phyloP scores from a whole-genome alignment of 2,113 vertebrate genomes.

The Sialia sialis region DNA sequence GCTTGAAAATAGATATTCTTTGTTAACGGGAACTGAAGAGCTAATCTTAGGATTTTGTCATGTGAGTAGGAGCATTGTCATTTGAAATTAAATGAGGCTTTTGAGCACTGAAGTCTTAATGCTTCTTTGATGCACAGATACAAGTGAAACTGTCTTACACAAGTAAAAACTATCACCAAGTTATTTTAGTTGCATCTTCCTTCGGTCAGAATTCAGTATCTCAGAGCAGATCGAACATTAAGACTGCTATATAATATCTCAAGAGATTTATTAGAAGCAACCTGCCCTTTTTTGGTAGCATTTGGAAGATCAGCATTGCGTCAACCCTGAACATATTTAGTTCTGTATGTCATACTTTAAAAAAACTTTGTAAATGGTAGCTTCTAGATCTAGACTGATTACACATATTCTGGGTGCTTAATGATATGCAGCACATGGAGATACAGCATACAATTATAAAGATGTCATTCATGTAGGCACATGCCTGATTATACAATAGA shows the following conservation, averaged over 20 bases:
- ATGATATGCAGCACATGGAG: background rate
- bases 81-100: constrained; percentile 46
- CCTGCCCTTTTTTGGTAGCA: constrained; percentile 34
- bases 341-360: background rate
- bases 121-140: background rate
- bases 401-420: constrained; percentile 4
- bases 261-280: constrained; percentile 15
- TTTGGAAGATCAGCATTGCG: background rate
- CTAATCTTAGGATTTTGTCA: constrained; percentile 18
- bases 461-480: constrained; percentile 14
- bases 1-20: constrained; percentile 34
- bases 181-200: constrained; percentile 30
- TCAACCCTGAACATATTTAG: constrained; percentile 9
- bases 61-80: constrained; percentile 26
- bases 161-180: background rate
- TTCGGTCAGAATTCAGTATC: background rate
- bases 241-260: background rate
- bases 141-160: background rate
- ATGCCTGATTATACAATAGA: constrained; percentile 26
- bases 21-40: background rate
- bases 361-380: background rate
- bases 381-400: constrained; percentile 12
- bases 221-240: background rate
- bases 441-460: background rate
- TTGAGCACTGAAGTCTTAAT: constrained; percentile 19